phyloP scores from a whole-genome alignment of 2,888 invertebrate species.

The Liopterus haemorrhoidalis region DNA sequence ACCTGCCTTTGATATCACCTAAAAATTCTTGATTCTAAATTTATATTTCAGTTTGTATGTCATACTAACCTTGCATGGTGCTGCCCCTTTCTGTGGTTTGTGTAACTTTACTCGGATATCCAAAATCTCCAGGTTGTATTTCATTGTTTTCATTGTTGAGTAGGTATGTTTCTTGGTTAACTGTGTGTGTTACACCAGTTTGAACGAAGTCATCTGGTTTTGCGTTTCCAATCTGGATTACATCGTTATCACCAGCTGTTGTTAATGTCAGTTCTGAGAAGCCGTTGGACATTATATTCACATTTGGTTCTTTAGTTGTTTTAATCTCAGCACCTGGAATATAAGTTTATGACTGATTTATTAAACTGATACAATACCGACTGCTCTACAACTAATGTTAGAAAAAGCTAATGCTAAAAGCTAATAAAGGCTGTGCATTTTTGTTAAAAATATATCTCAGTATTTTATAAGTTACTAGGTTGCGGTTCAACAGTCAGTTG shows the following conservation, averaged over 20 bases:
- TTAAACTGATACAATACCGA: too few relatives aligned
- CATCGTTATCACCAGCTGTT: constrained; percentile 41
- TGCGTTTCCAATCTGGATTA: constrained; percentile 38
- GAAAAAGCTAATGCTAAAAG: too few relatives aligned
- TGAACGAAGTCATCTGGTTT: constrained; percentile 37
- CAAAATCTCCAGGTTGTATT: constrained; percentile 41
- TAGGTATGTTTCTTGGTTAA: constrained; percentile 57
- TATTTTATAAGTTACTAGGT: too few relatives aligned
- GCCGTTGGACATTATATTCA: constrained; percentile 54
- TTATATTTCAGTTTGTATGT: too few relatives aligned
- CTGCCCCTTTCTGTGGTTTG: constrained; percentile 36
- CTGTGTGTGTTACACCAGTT: constrained; percentile 42
- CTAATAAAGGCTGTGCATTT: too few relatives aligned
- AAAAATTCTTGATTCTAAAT: too few relatives aligned
- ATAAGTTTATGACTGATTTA: too few relatives aligned
- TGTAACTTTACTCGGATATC: constrained; percentile 34
- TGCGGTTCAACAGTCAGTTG: too few relatives aligned
- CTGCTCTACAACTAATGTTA: too few relatives aligned
- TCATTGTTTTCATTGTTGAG: constrained; percentile 53
- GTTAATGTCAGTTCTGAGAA: constrained; percentile 50
- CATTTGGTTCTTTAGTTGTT: constrained; percentile 32
- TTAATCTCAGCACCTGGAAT: constrained; percentile 12
- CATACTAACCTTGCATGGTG: constrained; percentile 17
- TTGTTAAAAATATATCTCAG: too few relatives aligned
- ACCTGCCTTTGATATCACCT: too few relatives aligned